Evolutionary conservation across 2,888 invertebrate species (phyloP).

Genomic region (Galeruca laticollis): DNA sequence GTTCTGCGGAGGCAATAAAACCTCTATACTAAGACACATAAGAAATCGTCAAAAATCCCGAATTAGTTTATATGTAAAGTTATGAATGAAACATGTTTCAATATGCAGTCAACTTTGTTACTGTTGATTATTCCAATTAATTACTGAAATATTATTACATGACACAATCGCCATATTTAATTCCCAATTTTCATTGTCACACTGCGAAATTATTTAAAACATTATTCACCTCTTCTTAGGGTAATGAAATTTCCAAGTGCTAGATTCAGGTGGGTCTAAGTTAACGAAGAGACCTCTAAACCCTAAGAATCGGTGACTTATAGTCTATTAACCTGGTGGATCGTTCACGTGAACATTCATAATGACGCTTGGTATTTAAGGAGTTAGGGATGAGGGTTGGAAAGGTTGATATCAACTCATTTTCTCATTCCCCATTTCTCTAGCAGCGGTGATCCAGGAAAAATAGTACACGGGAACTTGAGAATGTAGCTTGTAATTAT

Average conservation of each 20-base stretch:
- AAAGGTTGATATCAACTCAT: slow-evolving; percentile 25
- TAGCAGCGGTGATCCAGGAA: slow-evolving; percentile 37
- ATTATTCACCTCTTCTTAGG: slow-evolving; percentile 15
- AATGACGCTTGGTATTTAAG: slow-evolving; percentile 36
- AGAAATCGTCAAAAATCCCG: no score
- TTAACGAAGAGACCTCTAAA: slow-evolving; percentile 20
- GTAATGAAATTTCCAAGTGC: slow-evolving; percentile 44
- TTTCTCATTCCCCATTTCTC: neutral
- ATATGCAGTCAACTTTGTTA: no score
- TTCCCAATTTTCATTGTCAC: neutral
- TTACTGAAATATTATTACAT: neutral
- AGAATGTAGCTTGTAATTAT: slow-evolving; percentile 38
- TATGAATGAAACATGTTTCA: no score
- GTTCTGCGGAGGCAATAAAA: slow-evolving; percentile 27
- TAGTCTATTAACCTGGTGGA: slow-evolving; percentile 44
- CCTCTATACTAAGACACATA: no score
- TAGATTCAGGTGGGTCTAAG: slow-evolving; percentile 26
- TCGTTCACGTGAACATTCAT: slow-evolving; percentile 43
- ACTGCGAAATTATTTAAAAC: slow-evolving; percentile 4
- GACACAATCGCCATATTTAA: neutral
- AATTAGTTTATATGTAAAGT: no score
- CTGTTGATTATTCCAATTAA: no score
- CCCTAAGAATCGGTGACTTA: slow-evolving; percentile 39
- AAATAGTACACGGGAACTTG: slow-evolving; percentile 33
- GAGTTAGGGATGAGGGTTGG: slow-evolving; percentile 29